Percentiles rank a stretch among this genome's conserved stretches.
These are phyloP conservation scores for Pomatostomus ruficeps DNA, from an alignment of 2,113 vertebrate species.

Conservation along the genomic window DNA sequence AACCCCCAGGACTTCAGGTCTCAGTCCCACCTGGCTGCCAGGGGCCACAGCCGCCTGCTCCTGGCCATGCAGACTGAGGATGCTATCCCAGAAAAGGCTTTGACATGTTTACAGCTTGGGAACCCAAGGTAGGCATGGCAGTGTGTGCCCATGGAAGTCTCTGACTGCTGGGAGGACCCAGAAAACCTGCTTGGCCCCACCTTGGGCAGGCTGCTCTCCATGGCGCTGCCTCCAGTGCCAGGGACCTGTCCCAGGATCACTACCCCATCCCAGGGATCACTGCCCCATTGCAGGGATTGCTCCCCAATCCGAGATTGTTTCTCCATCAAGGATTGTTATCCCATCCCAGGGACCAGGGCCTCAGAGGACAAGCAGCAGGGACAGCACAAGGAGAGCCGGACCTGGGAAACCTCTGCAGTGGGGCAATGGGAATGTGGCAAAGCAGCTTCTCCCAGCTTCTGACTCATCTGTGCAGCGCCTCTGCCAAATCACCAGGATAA, in stretches of 20 bases:
- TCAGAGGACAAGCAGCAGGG: neutral
- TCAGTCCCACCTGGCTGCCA: neutral
- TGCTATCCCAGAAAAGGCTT: rapidly evolving
- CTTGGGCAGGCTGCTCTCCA: neutral
- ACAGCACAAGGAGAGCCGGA: neutral
- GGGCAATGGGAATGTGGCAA: constrained; percentile 19
- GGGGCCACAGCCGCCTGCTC: neutral
- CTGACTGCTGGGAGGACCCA: neutral
- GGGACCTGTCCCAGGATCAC: no score
- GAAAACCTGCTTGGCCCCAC: neutral
- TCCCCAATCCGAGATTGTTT: no score
- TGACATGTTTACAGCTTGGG: rapidly evolving
- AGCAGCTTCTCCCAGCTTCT: constrained; percentile 37
- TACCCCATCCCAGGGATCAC: neutral
- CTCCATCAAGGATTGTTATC: neutral
- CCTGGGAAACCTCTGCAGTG: neutral
- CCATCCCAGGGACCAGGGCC: neutral
- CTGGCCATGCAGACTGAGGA: rapidly evolving
- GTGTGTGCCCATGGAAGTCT: neutral
- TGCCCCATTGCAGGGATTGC: rapidly evolving
- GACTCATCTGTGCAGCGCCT: constrained; percentile 2
- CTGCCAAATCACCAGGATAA: constrained; percentile 53
- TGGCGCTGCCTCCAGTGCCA: rapidly evolving
- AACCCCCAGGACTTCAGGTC: neutral
- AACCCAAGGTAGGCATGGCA: neutral